phyloP scores from a whole-genome alignment of 2,797 vertebrate genomes.

The Tokudaia tokunoshimensis region DNA sequence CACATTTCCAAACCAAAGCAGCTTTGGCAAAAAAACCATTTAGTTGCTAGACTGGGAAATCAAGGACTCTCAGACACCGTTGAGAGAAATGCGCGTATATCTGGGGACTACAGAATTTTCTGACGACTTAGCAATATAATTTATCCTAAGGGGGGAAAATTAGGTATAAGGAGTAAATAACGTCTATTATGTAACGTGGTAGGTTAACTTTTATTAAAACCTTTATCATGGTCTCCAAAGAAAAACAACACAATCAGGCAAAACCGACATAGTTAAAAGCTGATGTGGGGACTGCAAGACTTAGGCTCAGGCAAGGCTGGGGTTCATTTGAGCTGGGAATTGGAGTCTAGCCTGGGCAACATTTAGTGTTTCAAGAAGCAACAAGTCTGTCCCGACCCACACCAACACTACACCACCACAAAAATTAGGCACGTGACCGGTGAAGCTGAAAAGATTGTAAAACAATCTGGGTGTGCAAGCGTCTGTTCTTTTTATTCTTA shows the following conservation, averaged over 20 bases:
- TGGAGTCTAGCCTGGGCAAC: background rate
- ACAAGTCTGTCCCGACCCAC: background rate
- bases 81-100: background rate
- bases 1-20: background rate
- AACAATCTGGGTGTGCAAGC: background rate
- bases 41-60: background rate
- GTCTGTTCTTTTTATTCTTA: background rate
- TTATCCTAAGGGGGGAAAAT: background rate
- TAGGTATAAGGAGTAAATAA: background rate
- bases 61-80: background rate
- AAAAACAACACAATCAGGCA: background rate
- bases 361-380: background rate
- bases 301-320: background rate
- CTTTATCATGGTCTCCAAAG: background rate
- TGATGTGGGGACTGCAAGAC: background rate
- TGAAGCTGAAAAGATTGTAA: background rate
- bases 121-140: background rate
- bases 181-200: background rate
- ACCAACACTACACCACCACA: background rate
- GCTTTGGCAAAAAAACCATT: background rate
- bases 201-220: background rate
- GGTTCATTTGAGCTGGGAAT: background rate
- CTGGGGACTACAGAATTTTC: background rate
- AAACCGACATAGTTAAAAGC: background rate
- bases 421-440: background rate